A percentile compares a stretch with the other conserved stretches of the same genome.
These are phyloP conservation scores for Idaea aversata DNA, from an alignment of 2,888 invertebrate species.

Conservation along the genomic window DNA sequence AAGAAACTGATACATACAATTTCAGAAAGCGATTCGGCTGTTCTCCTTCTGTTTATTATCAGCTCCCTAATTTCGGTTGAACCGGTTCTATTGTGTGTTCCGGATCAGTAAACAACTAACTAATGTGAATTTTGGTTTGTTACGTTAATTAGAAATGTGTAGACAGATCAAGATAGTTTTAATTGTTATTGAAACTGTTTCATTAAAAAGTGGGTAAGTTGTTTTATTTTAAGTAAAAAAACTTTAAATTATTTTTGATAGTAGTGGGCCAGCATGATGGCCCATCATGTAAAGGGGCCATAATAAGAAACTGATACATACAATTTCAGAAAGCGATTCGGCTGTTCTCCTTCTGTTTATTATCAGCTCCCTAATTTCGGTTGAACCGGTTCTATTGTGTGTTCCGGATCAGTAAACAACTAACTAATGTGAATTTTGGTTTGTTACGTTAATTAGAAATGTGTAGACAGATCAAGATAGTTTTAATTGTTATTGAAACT, in stretches of 20 bases:
- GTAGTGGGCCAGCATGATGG: too few species aligned
- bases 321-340: conserved; percentile 53
- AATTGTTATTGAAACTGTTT: conserved; percentile 8
- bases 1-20: conserved; percentile 60
- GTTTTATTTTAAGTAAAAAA: too few species aligned
- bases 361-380: conserved; percentile 58
- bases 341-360: conserved; percentile 51
- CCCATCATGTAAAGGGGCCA: too few species aligned
- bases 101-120: conserved; percentile 53
- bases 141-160: conserved; percentile 51
- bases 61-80: conserved; percentile 53
- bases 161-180: conserved; percentile 36
- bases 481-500: conserved; percentile 10
- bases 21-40: conserved; percentile 50
- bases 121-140: conserved; percentile 53
- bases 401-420: conserved; percentile 51
- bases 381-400: conserved; percentile 50
- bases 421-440: conserved; percentile 53
- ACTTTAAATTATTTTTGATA: too few species aligned
- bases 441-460: conserved; percentile 54
- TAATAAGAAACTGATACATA: conserved; percentile 58
- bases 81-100: conserved; percentile 50
- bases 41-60: conserved; percentile 53
- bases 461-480: conserved; percentile 40
- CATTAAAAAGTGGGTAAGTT: too few species aligned